Conservation (phyloP, 2,113 vertebrate genomes). For the Terrapene triunguis region DNA sequence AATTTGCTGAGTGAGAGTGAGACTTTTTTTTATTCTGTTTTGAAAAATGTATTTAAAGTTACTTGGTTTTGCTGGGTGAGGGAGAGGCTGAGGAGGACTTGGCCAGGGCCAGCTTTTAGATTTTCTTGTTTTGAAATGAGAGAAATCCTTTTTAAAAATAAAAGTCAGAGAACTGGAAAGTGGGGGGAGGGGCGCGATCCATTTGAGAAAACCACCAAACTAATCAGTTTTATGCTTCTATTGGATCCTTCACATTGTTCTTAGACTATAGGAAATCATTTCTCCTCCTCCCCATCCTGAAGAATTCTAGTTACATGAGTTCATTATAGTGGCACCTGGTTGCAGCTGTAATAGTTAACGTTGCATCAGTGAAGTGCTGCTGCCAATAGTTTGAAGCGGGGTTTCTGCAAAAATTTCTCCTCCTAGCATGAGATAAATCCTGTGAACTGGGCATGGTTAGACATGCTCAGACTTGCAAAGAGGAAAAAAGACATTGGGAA, state of each 20-base stretch:
- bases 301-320: not conserved
- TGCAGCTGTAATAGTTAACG: not conserved
- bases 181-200: not conserved
- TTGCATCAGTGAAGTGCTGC: not conserved
- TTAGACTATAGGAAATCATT: not conserved
- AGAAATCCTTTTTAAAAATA: not conserved
- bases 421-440: accelerated
- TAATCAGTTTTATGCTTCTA: not conserved
- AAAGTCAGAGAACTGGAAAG: not conserved
- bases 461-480: not conserved
- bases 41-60: not conserved
- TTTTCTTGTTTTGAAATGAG: not conserved
- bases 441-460: accelerated
- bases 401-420: not conserved
- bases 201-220: not conserved
- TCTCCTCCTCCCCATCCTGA: not conserved
- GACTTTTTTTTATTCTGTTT: not conserved
- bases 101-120: not conserved
- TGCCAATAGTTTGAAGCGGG: not conserved
- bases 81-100: not conserved
- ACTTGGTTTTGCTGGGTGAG: not conserved
- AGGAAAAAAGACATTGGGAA: not conserved
- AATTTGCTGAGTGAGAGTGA: not conserved
- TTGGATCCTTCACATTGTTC: not conserved
- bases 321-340: not conserved